Conservation (phyloP, 2,888 invertebrate species). For the Ochropleura plecta region DNA sequence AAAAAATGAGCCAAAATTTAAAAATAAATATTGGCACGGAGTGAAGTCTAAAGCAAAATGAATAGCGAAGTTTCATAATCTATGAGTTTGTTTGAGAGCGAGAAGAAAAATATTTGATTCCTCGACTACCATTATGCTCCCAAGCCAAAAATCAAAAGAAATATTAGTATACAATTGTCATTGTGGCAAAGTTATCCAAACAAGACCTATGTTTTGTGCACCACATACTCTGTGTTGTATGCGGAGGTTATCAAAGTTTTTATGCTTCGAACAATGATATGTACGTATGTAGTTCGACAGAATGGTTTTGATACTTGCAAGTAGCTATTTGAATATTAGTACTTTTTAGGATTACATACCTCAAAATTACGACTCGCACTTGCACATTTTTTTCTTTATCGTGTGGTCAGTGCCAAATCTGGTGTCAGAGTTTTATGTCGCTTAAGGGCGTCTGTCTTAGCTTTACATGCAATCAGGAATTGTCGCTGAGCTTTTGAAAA, state of each 20-base stretch:
- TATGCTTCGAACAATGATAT: conserved; percentile 61
- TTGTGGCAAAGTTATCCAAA: conserved; percentile 58
- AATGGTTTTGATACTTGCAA: conserved; percentile 53
- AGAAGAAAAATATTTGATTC: neutral
- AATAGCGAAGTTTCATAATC: neutral
- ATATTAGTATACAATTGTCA: conserved; percentile 27
- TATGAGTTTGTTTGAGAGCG: neutral
- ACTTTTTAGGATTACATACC: too few species aligned
- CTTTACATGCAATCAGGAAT: too few species aligned
- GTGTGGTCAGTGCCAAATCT: too few species aligned
- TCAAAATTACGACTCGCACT: too few species aligned
- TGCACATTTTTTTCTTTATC: too few species aligned
- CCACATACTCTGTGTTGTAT: conserved; percentile 25
- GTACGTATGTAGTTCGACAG: conserved; percentile 26
- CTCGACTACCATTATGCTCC: conserved; percentile 1
- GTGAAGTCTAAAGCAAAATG: neutral
- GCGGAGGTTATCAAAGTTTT: conserved; percentile 51
- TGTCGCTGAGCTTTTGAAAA: too few species aligned
- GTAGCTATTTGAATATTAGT: neutral
- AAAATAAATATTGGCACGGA: neutral
- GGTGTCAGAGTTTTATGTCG: too few species aligned
- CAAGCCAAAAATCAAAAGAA: conserved; percentile 25
- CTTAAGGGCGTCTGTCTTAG: too few species aligned
- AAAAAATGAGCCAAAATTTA: too few species aligned
- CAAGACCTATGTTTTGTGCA: conserved; percentile 26